A percentile compares a stretch with the other conserved stretches of the same genome.
Conservation (phyloP, 2,113 vertebrate genomes). For the Mixornis gularis region DNA sequence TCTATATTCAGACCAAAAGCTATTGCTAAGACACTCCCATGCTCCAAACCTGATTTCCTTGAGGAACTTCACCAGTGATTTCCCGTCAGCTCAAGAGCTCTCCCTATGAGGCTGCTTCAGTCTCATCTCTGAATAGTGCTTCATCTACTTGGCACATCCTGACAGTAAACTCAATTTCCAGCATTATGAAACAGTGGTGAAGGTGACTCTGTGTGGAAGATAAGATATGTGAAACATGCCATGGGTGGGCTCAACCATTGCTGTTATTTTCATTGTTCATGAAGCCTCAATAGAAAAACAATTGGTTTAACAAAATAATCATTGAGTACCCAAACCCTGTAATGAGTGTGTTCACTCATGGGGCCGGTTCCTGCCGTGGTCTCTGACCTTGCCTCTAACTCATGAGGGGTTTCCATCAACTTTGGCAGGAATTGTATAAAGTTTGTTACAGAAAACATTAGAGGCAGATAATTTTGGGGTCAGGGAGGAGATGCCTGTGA, state of each 20-base stretch:
- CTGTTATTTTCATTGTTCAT: neutral
- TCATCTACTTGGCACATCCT: neutral
- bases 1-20: neutral
- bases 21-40: neutral
- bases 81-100: neutral
- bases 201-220: neutral
- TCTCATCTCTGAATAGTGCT: neutral
- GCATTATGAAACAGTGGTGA: neutral
- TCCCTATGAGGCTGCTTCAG: neutral
- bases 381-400: neutral
- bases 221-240: neutral
- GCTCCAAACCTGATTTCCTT: neutral
- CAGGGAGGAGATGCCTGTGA: neutral
- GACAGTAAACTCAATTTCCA: neutral
- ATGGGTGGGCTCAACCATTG: neutral
- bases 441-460: neutral
- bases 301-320: neutral
- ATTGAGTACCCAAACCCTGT: neutral
- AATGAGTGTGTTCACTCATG: accelerated
- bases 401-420: neutral
- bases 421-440: accelerated
- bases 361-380: neutral
- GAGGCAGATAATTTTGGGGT: neutral
- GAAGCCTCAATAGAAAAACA: neutral
- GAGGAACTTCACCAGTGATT: neutral